Base-by-base conservation (phyloP, 1,140 invertebrate species). In the Neoseiulus cucumeris region DNA sequence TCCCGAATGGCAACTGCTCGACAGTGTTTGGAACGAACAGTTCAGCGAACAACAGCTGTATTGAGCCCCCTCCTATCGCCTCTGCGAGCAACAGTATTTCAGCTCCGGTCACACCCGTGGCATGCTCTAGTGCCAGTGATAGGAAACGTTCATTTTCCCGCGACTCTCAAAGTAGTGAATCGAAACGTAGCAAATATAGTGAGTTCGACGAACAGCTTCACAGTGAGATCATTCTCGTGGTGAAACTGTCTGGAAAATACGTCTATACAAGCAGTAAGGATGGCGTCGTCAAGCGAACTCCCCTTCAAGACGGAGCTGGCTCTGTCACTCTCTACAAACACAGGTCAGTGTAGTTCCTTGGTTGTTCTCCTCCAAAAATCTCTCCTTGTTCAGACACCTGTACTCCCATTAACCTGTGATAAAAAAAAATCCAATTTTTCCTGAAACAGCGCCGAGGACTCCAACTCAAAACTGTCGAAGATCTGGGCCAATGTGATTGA, bases 201-300 rank as follows among this genome's bases (percentile, higher is more conserved):
- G 25, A 59, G 22, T 25, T 59, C 25, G 51, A 59, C 33, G 51
- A 59, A 25, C 51, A 59, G 22, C 51, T 59, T 25, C 51, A 59
- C 22, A 59, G 51, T 25, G 51, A 59, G 22, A 25, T 29, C 17
- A 20, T 59, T 14, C 51, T 59, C 17, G 51, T 33, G 5, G 51
- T 59, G 4, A n/a, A 59, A 25, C 51, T 59, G 2, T 18, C 14
- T 9, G 51, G 22, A 25, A 33, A 25, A 14, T 59, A 29, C 51
- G 51, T 59, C 14, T 59, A 59, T 25, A 29, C 51, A 9, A 59
- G 51, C 51, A 59, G 51, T 25, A 25, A 33, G 25, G 51, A 59
- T 33, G 51, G 51, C 25, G 22, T 59, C 14, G 51, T 59, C 17
- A 59, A 59, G 22, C 51, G 51, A 59, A 59, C 51, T 5, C 51